phyloP scores from a whole-genome alignment of 2,888 invertebrate species.

The Parasteatoda lunata region DNA sequence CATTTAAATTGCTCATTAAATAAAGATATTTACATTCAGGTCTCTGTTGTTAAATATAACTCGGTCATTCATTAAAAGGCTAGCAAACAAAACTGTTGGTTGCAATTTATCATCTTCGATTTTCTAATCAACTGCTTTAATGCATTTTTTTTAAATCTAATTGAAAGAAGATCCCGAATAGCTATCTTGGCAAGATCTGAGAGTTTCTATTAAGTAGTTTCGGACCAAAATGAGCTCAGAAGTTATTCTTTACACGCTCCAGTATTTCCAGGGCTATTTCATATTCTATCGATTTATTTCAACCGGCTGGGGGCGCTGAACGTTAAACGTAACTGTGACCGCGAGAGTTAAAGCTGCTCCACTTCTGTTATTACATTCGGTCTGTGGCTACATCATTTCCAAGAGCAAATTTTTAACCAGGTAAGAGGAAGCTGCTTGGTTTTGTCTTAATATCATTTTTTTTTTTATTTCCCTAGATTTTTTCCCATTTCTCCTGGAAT shows the following conservation, averaged over 20 bases:
- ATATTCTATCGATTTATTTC: constrained; percentile 14
- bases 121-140: too few species aligned
- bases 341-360: constrained; percentile 18
- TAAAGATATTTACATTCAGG: too few species aligned
- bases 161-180: too few species aligned
- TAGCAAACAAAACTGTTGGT: too few species aligned
- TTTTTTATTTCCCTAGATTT: neutral
- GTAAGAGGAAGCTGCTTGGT: constrained; percentile 9
- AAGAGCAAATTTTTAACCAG: constrained; percentile 11
- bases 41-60: too few species aligned
- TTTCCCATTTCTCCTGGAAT: neutral
- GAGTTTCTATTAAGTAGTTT: too few species aligned
- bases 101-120: too few species aligned
- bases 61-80: too few species aligned
- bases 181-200: too few species aligned
- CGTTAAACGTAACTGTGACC: constrained; percentile 17
- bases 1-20: too few species aligned
- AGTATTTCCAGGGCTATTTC: neutral
- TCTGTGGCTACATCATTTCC: neutral
- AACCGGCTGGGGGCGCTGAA: constrained; percentile 12
- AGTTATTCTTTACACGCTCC: neutral
- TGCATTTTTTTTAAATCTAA: too few species aligned
- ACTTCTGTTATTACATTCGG: constrained; percentile 9
- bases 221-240: neutral
- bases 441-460: neutral